These are phyloP conservation scores for Solenodon paradoxus DNA, from an alignment of 2,113 vertebrate genomes.

Conservation along the genomic window DNA sequence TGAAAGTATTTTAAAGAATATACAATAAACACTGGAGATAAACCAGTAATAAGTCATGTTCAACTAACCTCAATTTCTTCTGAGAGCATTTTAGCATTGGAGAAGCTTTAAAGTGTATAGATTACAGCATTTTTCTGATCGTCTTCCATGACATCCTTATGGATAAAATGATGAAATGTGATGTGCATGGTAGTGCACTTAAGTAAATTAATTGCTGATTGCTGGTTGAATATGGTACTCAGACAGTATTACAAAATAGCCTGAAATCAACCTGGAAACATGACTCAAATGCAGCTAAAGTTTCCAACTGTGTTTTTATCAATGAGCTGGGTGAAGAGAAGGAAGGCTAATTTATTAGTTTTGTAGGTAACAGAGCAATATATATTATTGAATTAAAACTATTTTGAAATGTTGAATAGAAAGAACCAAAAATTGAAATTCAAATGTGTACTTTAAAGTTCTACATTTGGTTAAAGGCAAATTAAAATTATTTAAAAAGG, in stretches of 20 bases:
- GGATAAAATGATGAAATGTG: background rate
- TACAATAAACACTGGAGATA: background rate
- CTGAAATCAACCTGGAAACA: background rate
- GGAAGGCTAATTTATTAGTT: background rate
- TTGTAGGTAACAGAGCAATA: background rate
- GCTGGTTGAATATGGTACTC: background rate
- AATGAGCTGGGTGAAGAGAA: background rate
- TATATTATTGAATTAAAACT: background rate
- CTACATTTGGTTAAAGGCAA: background rate
- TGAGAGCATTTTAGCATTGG: background rate
- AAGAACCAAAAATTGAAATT: background rate
- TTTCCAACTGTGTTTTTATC: background rate
- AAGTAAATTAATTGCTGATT: background rate
- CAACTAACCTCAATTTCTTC: background rate
- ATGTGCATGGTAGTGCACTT: background rate
- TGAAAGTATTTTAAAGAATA: constrained; percentile 7
- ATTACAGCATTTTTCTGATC: background rate
- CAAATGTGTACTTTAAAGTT: background rate
- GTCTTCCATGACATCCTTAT: background rate
- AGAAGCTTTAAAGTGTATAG: background rate
- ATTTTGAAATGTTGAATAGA: background rate
- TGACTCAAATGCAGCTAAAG: background rate
- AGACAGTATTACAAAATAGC: background rate
- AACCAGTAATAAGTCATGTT: background rate
- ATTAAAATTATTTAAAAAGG: background rate